Conservation (phyloP, 2,113 vertebrate species). For the Haliaeetus leucogaster region DNA sequence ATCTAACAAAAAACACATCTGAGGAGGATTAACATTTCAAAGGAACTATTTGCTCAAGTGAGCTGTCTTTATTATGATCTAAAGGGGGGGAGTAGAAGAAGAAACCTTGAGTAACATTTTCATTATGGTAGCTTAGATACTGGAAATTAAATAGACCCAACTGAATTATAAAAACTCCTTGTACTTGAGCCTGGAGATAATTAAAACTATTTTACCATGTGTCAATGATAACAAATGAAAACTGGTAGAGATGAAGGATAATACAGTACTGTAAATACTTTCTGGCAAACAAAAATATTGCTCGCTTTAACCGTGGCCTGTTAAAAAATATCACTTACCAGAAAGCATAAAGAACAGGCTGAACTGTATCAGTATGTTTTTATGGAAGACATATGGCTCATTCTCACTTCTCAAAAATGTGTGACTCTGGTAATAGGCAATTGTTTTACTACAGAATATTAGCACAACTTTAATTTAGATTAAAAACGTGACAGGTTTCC, state of each 20-base stretch:
- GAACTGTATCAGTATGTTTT: conserved; percentile 30
- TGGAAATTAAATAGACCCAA: conserved; percentile 44
- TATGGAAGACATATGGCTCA: conserved; percentile 53
- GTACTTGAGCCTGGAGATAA: conserved; percentile 44
- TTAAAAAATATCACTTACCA: conserved; percentile 9
- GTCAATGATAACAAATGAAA: conserved; percentile 43
- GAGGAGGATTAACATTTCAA: conserved; percentile 70
- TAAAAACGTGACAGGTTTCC: background rate
- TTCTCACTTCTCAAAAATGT: conserved; percentile 40
- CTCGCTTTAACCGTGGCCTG: background rate
- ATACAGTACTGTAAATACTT: conserved; percentile 5
- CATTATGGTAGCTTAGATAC: conserved; percentile 62
- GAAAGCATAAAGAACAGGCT: conserved; percentile 24
- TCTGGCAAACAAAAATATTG: conserved; percentile 29
- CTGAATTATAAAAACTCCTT: conserved; percentile 48
- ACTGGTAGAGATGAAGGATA: background rate
- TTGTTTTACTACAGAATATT: conserved; percentile 22
- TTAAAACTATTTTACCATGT: conserved; percentile 44
- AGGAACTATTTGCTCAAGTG: conserved; percentile 69
- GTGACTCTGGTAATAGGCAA: conserved; percentile 11
- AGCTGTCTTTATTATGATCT: conserved; percentile 65
- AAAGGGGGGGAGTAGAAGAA: conserved; percentile 40
- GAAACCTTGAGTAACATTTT: conserved; percentile 63
- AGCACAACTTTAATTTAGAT: conserved; percentile 6
- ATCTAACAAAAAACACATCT: conserved; percentile 69